These are phyloP conservation scores for Cactoblastis cactorum DNA, from an alignment of 2,888 invertebrate genomes.

Conservation along the genomic window DNA sequence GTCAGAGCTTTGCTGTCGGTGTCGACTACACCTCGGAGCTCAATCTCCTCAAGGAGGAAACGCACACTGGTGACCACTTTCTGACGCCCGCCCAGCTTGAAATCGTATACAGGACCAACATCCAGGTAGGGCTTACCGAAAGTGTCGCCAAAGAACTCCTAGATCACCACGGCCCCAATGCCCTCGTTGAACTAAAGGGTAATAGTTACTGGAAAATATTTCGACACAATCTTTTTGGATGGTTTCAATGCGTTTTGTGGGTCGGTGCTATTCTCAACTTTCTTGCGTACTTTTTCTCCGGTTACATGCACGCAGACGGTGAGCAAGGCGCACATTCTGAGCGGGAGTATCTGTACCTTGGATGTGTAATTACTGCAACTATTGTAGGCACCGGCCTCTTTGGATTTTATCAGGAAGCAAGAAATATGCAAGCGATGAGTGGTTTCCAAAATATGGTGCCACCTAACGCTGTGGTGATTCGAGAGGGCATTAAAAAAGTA, in stretches of 20 bases:
- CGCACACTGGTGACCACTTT: slow-evolving; percentile 65
- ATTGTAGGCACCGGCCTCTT: slow-evolving; percentile 75
- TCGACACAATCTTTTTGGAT: slow-evolving; percentile 83
- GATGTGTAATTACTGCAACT: slow-evolving; percentile 55
- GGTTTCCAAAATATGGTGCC: slow-evolving; percentile 91
- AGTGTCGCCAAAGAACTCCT: slow-evolving; percentile 74
- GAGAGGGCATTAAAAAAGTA: slow-evolving; percentile 80
- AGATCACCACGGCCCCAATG: slow-evolving; percentile 80
- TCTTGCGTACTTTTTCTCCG: slow-evolving; percentile 64
- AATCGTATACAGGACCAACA: slow-evolving; percentile 62
- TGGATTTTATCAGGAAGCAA: slow-evolving; percentile 80
- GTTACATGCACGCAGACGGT: slow-evolving; percentile 23
- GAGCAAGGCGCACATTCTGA: slow-evolving; percentile 43
- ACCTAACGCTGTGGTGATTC: slow-evolving; percentile 83
- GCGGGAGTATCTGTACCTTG: slow-evolving; percentile 65
- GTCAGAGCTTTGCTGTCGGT: slow-evolving; percentile 29
- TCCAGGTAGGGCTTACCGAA: slow-evolving; percentile 73
- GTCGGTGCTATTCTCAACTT: slow-evolving; percentile 81
- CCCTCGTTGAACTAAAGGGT: slow-evolving; percentile 77
- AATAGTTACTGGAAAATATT: slow-evolving; percentile 83
- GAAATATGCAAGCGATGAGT: slow-evolving; percentile 89
- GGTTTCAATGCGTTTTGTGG: slow-evolving; percentile 86
- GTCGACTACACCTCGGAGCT: slow-evolving; percentile 37
- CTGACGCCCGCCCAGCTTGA: slow-evolving; percentile 62
- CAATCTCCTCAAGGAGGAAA: slow-evolving; percentile 56